phyloP scores from a whole-genome alignment of 2,797 vertebrate species.

The Mormyrus hasselquistii region DNA sequence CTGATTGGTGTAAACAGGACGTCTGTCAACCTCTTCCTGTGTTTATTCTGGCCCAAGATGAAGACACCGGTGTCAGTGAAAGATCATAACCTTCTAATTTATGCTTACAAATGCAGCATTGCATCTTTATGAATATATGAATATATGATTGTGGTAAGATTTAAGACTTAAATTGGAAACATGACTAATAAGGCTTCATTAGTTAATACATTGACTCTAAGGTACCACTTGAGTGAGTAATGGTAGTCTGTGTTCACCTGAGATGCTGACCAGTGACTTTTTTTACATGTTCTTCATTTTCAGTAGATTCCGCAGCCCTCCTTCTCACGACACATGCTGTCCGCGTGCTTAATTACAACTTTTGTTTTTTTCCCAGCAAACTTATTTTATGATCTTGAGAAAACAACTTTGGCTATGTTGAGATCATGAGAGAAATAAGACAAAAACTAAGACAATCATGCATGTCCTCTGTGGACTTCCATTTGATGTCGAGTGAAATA shows the following conservation, averaged over 20 bases:
- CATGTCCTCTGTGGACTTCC: no score
- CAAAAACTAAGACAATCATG: no score
- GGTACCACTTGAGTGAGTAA: not conserved
- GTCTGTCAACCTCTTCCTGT: not conserved
- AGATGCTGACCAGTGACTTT: not conserved
- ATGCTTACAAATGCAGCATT: not conserved
- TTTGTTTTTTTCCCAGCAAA: no score
- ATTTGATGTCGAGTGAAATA: no score
- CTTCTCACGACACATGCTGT: no score
- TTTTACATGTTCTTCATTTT: no score
- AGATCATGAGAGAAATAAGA: no score
- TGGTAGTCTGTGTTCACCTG: not conserved
- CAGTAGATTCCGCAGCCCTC: no score
- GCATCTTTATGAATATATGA: slow-evolving; percentile 9
- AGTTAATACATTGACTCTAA: not conserved
- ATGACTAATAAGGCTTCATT: not conserved
- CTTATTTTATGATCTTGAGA: no score
- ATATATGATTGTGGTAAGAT: not conserved
- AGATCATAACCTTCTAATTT: slow-evolving; percentile 21
- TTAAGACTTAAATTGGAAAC: not conserved
- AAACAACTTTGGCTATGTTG: no score
- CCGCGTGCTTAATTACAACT: no score
- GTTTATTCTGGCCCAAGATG: not conserved
- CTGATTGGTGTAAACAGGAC: slow-evolving; percentile 22
- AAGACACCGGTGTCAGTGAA: not conserved